Conservation (phyloP, 2,797 vertebrate genomes). For the Enteromius radiatus region DNA sequence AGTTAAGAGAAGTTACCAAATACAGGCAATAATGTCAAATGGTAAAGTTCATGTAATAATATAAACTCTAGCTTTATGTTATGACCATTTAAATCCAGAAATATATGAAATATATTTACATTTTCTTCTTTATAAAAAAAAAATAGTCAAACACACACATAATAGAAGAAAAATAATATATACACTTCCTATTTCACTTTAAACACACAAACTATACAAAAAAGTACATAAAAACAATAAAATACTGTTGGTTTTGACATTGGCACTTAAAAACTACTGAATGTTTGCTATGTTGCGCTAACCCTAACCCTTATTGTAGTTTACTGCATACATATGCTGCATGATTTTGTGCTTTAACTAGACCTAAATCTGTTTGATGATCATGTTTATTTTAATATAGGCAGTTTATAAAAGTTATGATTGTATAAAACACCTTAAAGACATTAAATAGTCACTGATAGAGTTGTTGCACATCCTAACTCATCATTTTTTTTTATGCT, state of each 20-base stretch:
- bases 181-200: conserved; percentile 46
- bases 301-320: conserved; percentile 43
- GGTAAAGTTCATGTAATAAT: conserved; percentile 11
- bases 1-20: background rate
- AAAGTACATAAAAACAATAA: conserved; percentile 50
- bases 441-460: background rate
- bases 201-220: conserved; percentile 58
- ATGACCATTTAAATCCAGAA: conserved; percentile 54
- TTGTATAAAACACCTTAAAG: conserved; percentile 20
- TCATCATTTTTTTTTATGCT: background rate
- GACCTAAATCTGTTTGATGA: conserved; percentile 10
- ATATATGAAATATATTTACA: conserved; percentile 31
- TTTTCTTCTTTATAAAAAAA: conserved; percentile 15
- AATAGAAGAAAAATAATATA: conserved; percentile 19
- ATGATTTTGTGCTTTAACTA: conserved; percentile 26
- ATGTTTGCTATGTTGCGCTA: conserved; percentile 68
- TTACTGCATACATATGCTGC: conserved; percentile 39
- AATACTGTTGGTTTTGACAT: conserved; percentile 59
- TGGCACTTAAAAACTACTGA: conserved; percentile 70
- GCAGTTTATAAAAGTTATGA: conserved; percentile 36
- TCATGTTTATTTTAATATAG: conserved; percentile 1
- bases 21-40: background rate
- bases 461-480: background rate
- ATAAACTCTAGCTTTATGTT: conserved; percentile 37
- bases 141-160: conserved; percentile 2